A percentile compares a stretch with the other conserved stretches of the same genome.
phyloP scores from a whole-genome alignment of 2,797 vertebrate genomes.

The Pangasius mekongensis region DNA sequence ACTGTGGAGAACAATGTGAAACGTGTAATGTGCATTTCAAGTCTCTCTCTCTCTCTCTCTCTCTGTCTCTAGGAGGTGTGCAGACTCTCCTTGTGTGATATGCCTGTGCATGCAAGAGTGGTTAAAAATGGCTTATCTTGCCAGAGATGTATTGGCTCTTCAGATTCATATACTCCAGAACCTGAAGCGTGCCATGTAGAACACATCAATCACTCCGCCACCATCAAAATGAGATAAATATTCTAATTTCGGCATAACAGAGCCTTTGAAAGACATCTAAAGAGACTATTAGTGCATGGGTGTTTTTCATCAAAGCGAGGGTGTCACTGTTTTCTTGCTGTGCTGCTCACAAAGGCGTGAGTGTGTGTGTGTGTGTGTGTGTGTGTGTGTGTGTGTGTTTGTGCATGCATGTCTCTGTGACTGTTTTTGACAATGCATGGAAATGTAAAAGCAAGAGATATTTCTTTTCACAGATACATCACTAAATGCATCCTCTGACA shows the following conservation, averaged over 20 bases:
- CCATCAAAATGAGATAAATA: slow-evolving; percentile 75
- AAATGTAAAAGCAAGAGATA: slow-evolving; percentile 8
- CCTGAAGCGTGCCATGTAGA: slow-evolving; percentile 63
- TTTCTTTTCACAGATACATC: slow-evolving; percentile 18
- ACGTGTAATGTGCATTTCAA: slow-evolving; percentile 24
- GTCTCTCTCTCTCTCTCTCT: slow-evolving; percentile 56
- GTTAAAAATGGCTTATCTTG: slow-evolving; percentile 77
- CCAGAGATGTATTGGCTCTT: slow-evolving; percentile 79
- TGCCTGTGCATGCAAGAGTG: slow-evolving; percentile 73
- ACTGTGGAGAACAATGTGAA: slow-evolving; percentile 46
- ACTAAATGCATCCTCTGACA: slow-evolving; percentile 9
- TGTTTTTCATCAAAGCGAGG: slow-evolving; percentile 53
- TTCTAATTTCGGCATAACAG: slow-evolving; percentile 76
- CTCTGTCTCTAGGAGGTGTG: slow-evolving; percentile 35
- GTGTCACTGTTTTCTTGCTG: slow-evolving; percentile 24
- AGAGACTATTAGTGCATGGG: slow-evolving; percentile 72
- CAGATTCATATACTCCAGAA: slow-evolving; percentile 81
- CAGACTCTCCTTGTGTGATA: slow-evolving; percentile 77
- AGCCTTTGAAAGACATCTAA: slow-evolving; percentile 73
- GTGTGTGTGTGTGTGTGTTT: slow-evolving; percentile 11
- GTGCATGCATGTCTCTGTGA: not conserved
- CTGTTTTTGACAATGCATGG: slow-evolving; percentile 18
- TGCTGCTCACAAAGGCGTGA: not conserved
- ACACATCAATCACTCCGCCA: slow-evolving; percentile 65
- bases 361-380: slow-evolving; percentile 2